A percentile compares a stretch with the other conserved stretches of the same genome.
Evolutionary conservation across 2,888 invertebrate genomes (phyloP).

Genomic region (Carpatolechia fugitivella): DNA sequence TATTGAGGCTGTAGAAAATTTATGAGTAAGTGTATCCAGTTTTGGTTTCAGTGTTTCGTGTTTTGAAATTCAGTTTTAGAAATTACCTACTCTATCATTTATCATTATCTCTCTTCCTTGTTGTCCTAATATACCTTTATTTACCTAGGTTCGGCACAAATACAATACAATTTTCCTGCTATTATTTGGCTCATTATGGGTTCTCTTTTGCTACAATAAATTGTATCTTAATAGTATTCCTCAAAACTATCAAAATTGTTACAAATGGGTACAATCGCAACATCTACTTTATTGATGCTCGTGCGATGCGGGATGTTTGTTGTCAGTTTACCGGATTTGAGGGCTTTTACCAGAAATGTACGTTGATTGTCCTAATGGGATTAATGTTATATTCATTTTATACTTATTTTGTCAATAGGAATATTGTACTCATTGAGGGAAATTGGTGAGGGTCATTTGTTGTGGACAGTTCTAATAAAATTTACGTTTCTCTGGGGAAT

Average conservation of each 20-base stretch:
- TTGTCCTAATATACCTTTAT: too few relatives aligned
- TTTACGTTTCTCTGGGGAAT: neutral
- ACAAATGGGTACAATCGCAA: conserved; percentile 52
- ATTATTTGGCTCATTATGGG: too few relatives aligned
- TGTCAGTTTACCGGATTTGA: conserved; percentile 38
- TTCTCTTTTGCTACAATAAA: neutral
- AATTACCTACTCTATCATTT: too few relatives aligned
- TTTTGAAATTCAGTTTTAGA: too few relatives aligned
- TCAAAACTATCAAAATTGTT: conserved; percentile 49
- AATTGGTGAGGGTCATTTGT: conserved; percentile 8
- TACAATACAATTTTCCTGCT: too few relatives aligned
- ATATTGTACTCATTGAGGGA: neutral
- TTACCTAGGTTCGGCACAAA: too few relatives aligned
- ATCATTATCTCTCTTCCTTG: too few relatives aligned
- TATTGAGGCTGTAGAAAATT: neutral
- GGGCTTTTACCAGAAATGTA: conserved; percentile 30
- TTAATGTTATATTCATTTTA: conserved; percentile 9
- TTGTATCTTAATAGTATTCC: conserved; percentile 5
- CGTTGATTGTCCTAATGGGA: conserved; percentile 19
- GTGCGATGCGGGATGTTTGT: conserved; percentile 56
- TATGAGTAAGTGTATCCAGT: conserved; percentile 35
- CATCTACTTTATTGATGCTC: neutral
- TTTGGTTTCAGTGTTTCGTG: too few relatives aligned
- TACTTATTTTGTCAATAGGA: conserved; percentile 11
- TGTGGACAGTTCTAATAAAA: neutral